These are phyloP conservation scores for Capitella teleta DNA, from an alignment of 1,140 invertebrate genomes.

Conservation along the genomic window DNA sequence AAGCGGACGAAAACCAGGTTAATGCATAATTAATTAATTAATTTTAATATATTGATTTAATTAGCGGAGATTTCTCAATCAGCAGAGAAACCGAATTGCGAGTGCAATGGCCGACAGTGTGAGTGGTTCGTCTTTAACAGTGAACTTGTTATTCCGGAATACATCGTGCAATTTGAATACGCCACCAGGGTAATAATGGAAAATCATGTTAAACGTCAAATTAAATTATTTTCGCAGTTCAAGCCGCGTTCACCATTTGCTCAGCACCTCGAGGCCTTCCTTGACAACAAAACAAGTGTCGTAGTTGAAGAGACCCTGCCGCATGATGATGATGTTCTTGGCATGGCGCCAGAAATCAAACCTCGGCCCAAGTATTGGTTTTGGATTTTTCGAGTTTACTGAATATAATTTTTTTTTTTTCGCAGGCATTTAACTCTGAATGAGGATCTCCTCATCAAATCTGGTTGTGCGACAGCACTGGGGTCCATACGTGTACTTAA, in stretches of 20 bases:
- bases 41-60: no score
- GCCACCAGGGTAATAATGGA: constrained; percentile 37
- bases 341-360: constrained; percentile 27
- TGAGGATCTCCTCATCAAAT: constrained; percentile 28
- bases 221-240: constrained; percentile 16
- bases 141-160: constrained; percentile 38
- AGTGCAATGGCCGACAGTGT: constrained; percentile 35
- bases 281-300: neutral
- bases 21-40: no score
- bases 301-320: constrained; percentile 19
- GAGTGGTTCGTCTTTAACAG: constrained; percentile 42
- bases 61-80: no score
- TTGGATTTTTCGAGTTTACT: no score
- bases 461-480: constrained; percentile 17
- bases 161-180: constrained; percentile 41
- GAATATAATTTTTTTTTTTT: neutral
- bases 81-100: constrained; percentile 20
- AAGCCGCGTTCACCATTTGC: constrained; percentile 23
- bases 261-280: neutral
- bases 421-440: constrained; percentile 14
- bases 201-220: no score
- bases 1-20: neutral
- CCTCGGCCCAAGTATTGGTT: constrained; percentile 24
- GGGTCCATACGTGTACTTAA: constrained; percentile 30
- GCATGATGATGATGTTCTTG: constrained; percentile 25